Conservation (phyloP, 2,113 vertebrate genomes). For the Malurus cyaneus region DNA sequence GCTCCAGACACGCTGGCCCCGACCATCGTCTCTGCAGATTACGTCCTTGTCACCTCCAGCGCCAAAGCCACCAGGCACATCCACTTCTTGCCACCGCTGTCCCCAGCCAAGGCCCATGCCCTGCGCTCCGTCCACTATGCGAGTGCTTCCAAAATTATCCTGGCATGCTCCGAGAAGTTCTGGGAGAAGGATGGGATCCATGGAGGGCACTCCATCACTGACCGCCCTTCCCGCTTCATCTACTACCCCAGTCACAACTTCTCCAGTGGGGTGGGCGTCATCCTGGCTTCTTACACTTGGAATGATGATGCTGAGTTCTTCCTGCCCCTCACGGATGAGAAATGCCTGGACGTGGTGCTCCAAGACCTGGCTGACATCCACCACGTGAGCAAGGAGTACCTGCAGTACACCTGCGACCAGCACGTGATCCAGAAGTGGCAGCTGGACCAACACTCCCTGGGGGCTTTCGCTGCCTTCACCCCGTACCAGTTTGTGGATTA, state of each 20-base stretch:
- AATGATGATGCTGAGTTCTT: conserved; percentile 77
- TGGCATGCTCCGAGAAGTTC: conserved; percentile 79
- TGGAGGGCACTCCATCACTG: conserved; percentile 78
- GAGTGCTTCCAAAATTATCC: conserved; percentile 76
- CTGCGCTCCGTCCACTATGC: conserved; percentile 79
- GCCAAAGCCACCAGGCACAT: conserved; percentile 81
- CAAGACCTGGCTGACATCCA: conserved; percentile 80
- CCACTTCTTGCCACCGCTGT: conserved; percentile 74
- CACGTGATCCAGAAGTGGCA: conserved; percentile 81
- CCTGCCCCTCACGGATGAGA: conserved; percentile 53
- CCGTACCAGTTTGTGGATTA: conserved; percentile 79
- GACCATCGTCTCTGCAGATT: not conserved
- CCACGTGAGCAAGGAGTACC: conserved; percentile 24
- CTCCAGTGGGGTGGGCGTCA: conserved; percentile 36
- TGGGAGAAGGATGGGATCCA: conserved; percentile 81
- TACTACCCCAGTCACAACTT: conserved; percentile 85
- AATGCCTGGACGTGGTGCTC: conserved; percentile 59
- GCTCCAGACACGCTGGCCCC: not conserved
- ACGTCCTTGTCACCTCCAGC: conserved; percentile 71
- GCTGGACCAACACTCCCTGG: conserved; percentile 74
- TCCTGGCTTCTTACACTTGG: conserved; percentile 85
- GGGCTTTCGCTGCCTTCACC: conserved; percentile 79
- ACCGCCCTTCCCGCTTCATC: conserved; percentile 79
- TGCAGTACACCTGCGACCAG: conserved; percentile 52
- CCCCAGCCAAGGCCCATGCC: conserved; percentile 72